A percentile compares a stretch with the other conserved stretches of the same genome.
Evolutionary conservation across 2,888 invertebrate genomes (phyloP).

Genomic region (Acanthosepion esculentum): DNA sequence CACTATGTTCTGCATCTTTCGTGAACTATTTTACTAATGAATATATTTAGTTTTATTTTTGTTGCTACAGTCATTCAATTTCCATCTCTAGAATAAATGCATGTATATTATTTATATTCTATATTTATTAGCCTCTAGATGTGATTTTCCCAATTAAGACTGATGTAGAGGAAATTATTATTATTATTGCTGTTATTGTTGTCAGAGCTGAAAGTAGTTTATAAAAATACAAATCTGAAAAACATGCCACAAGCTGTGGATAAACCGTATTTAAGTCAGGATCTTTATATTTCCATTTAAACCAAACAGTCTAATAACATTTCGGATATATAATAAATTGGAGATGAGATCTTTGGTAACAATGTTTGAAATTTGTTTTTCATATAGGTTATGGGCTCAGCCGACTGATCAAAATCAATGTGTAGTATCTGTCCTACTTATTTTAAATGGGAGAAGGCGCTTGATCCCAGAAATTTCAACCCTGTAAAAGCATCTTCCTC

Average conservation of each 20-base stretch:
- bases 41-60: slow-evolving; percentile 33
- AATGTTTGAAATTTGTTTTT: no score
- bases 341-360: no score
- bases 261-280: background rate
- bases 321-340: background rate
- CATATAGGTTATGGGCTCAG: no score
- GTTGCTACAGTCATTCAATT: background rate
- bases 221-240: background rate
- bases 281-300: background rate
- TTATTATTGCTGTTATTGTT: background rate
- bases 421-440: no score
- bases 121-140: background rate
- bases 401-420: no score
- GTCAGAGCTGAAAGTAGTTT: background rate
- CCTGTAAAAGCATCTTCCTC: no score
- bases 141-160: background rate
- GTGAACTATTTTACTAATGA: background rate
- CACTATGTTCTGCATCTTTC: background rate
- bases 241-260: background rate
- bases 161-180: background rate
- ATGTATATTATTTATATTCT: background rate
- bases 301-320: background rate
- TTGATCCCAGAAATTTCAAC: no score
- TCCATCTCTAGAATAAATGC: background rate
- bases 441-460: no score